Conservation (phyloP, 2,888 invertebrate genomes). For the Lycophotia porphyrea region DNA sequence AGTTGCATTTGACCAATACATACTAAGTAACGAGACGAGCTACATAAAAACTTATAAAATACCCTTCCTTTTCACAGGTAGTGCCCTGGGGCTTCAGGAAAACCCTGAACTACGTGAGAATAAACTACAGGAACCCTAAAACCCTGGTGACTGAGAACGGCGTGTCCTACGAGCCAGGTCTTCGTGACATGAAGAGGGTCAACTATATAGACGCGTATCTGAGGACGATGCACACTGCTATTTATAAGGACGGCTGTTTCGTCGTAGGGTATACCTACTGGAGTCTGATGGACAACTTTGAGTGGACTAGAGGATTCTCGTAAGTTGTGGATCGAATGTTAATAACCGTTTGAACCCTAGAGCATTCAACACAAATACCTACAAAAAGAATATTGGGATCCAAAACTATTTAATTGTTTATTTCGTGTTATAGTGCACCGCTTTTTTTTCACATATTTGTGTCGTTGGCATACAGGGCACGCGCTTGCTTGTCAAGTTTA, state of each 20-base stretch:
- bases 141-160: conserved; percentile 92
- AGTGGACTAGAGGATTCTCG: conserved; percentile 94
- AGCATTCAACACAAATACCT: no score
- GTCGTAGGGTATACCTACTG: conserved; percentile 93
- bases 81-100: conserved; percentile 92
- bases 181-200: conserved; percentile 87
- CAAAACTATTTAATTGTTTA: no score
- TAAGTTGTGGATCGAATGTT: conserved; percentile 74
- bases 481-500: no score
- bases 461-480: no score
- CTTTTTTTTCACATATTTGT: no score
- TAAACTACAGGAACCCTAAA: conserved; percentile 90
- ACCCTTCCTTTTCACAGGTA: conserved; percentile 80
- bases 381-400: no score
- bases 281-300: conserved; percentile 95
- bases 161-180: conserved; percentile 84
- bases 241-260: conserved; percentile 89
- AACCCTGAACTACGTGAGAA: conserved; percentile 91
- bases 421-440: no score
- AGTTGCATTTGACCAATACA: not conserved
- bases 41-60: not conserved
- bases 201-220: conserved; percentile 89
- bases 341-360: no score
- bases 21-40: not conserved
- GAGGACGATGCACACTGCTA: conserved; percentile 83